phyloP scores from a whole-genome alignment of 1,140 invertebrate species.

The Heliothis virescens region DNA sequence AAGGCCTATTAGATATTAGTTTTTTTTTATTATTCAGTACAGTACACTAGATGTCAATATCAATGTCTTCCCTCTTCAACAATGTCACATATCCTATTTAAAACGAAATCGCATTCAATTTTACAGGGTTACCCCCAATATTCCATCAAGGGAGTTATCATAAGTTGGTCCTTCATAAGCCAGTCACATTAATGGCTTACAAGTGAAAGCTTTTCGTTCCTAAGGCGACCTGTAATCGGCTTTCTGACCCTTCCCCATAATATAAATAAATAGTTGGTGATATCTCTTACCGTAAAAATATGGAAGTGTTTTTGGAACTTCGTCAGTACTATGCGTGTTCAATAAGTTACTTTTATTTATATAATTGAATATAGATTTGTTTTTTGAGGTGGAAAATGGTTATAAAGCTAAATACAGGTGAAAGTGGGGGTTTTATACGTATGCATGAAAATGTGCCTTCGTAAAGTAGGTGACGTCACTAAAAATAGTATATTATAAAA shows the following conservation, averaged over 20 bases:
- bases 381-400: too few species aligned
- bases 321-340: neutral
- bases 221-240: constrained; percentile 77
- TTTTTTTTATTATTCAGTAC: too few species aligned
- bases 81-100: neutral
- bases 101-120: neutral
- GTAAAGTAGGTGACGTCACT: too few species aligned
- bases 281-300: constrained; percentile 23
- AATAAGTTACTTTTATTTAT: neutral
- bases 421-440: too few species aligned
- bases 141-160: constrained; percentile 56
- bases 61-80: neutral
- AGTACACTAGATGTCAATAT: too few species aligned
- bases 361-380: too few species aligned
- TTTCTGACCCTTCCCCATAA: constrained; percentile 72
- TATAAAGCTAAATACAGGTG: too few species aligned
- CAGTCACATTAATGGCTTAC: constrained; percentile 79
- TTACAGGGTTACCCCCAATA: constrained; percentile 16
- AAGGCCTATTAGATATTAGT: too few species aligned
- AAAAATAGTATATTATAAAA: too few species aligned
- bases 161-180: constrained; percentile 70
- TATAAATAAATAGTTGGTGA: constrained; percentile 59
- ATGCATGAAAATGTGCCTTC: too few species aligned
- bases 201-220: constrained; percentile 77
- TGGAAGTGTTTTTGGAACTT: neutral